These are phyloP conservation scores for Leptodactylus fuscus DNA, from an alignment of 2,113 vertebrate genomes.

Conservation along the genomic window DNA sequence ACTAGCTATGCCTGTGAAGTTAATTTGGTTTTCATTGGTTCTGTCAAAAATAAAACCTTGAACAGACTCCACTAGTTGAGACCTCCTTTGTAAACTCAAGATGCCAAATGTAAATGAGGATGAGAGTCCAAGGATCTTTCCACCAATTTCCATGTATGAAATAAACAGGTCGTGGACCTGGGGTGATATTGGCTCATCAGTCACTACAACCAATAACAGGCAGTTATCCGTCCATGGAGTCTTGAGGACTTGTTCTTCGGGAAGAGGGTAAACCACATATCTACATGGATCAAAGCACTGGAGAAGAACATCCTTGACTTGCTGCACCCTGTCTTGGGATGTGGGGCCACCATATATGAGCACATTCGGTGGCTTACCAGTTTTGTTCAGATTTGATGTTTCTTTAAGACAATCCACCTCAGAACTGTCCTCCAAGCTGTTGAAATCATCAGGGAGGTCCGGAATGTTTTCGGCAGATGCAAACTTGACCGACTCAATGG, in stretches of 20 bases:
- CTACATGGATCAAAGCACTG: conserved; percentile 80
- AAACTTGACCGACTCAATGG: conserved; percentile 88
- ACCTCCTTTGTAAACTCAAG: conserved; percentile 70
- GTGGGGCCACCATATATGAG: conserved; percentile 82
- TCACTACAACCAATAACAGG: conserved; percentile 82
- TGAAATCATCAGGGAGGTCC: conserved; percentile 77
- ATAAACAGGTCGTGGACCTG: conserved; percentile 75
- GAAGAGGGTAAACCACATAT: conserved; percentile 83
- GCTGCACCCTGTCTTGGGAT: conserved; percentile 68
- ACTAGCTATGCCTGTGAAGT: conserved; percentile 76
- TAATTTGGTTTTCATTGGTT: conserved; percentile 71
- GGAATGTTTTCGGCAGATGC: conserved; percentile 89
- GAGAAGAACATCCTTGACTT: conserved; percentile 70
- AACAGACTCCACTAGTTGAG: conserved; percentile 62
- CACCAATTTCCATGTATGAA: conserved; percentile 83
- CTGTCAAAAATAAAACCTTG: conserved; percentile 76
- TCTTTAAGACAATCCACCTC: background rate
- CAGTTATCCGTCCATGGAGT: conserved; percentile 89
- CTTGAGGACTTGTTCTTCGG: conserved; percentile 74
- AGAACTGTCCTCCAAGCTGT: conserved; percentile 57
- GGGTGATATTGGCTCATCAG: conserved; percentile 70
- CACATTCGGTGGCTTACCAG: conserved; percentile 84
- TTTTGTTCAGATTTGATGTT: conserved; percentile 58
- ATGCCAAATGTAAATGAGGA: conserved; percentile 78
- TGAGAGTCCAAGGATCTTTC: conserved; percentile 82